Conservation (phyloP, 2,888 invertebrate species). For the Julus scanicus region DNA sequence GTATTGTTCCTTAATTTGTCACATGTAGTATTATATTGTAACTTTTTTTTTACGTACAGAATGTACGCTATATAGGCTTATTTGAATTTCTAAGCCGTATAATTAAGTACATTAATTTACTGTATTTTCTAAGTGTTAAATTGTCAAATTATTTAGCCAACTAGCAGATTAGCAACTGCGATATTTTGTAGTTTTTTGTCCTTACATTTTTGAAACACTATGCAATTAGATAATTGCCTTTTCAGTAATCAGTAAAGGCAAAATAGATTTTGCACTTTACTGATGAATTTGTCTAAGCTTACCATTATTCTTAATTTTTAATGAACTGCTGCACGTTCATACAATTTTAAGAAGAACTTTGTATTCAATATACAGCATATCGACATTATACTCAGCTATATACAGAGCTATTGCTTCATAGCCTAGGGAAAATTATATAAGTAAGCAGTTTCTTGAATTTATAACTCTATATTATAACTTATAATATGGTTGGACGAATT, state of each 20-base stretch:
- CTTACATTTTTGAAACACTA: neutral
- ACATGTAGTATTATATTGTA: no score
- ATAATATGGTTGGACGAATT: neutral
- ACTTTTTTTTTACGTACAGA: no score
- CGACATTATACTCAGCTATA: no score
- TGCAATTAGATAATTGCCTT: neutral
- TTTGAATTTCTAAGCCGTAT: no score
- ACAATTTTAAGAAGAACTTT: no score
- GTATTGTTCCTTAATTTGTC: no score
- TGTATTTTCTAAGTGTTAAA: neutral
- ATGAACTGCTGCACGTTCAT: neutral
- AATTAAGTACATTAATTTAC: no score
- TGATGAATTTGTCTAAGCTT: conserved; percentile 17
- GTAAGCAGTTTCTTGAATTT: neutral
- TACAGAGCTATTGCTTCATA: neutral
- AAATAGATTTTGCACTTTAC: neutral
- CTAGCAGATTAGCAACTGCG: neutral
- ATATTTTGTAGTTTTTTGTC: no score
- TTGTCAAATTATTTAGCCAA: neutral
- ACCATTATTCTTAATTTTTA: conserved; percentile 15
- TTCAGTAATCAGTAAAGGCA: neutral
- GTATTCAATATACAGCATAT: no score
- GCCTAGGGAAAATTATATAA: neutral
- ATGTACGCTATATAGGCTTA: no score
- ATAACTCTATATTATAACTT: neutral